Evolutionary conservation across 2,797 vertebrate species (phyloP), one percentile per base, ranked within the genome.

Genomic region (Pseudochromis fuscus): DNA sequence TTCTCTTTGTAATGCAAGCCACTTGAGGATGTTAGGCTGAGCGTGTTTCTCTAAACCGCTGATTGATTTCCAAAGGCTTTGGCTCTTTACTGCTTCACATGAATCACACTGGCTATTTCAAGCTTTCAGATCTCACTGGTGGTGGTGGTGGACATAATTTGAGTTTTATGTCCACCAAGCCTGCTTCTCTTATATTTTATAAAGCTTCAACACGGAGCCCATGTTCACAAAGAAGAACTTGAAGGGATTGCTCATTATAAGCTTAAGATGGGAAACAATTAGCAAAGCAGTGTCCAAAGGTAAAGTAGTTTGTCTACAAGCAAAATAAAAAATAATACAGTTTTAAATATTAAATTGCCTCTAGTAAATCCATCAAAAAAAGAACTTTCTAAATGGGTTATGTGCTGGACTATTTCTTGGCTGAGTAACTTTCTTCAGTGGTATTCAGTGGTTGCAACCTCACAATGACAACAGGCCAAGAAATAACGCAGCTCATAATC

Each of bases 41-140:
- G 72, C 58, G 25, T 65, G 71, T 85, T 87, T 81, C 75, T 80
- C 63, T 45, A 74, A 89, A 83, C 72, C 67, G 18, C 62, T 69
- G 73, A 88, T 82, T 88, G 75, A 87, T 87, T 88, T 87, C 77
- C 38, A 33, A 78, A 67, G 68, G 75, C 75, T 87, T 81, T 53
- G 44, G 52, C 72, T 77, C 40, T 79, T 81, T 59, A 52, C 44
- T n/a, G 69, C 61, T 80, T 62, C 49, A 64, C 48, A 77, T 81
- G 73, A 82, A 77, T 84, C 70, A 78, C 13, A 42, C 24, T 9
- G 23, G 55, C 37, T 67, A 77, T 73, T 84, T 82, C 18, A 30
- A 67, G 50, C 62, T 66, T 46, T 67, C 30, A 27, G 4, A 63
- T 77, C 46, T 78, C 45, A 58, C 53, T 57, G 31, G 42, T 57